These are phyloP conservation scores for Dasyornis broadbenti DNA, from an alignment of 2,113 vertebrate species.

Conservation along the genomic window DNA sequence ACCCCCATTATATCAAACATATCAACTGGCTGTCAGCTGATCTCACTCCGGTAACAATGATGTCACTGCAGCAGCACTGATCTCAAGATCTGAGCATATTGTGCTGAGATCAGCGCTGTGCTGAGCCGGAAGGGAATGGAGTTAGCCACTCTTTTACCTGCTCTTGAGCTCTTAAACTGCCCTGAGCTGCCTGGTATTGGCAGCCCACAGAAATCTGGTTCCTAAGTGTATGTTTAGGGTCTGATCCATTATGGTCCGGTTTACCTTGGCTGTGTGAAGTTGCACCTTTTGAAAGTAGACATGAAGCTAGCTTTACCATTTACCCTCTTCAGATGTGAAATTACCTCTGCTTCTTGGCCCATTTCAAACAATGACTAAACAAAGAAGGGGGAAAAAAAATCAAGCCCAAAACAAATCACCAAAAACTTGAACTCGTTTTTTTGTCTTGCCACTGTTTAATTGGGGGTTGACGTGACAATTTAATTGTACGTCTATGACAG, in stretches of 20 bases:
- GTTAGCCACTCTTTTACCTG: not conserved
- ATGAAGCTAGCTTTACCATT: not conserved
- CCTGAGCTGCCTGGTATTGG: not conserved
- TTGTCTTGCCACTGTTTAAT: not conserved
- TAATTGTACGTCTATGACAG: not conserved
- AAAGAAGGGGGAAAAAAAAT: accelerated
- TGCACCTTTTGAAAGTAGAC: not conserved
- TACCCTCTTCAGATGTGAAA: not conserved
- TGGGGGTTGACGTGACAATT: not conserved
- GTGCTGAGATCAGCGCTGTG: not conserved
- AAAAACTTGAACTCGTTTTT: not conserved
- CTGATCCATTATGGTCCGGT: not conserved
- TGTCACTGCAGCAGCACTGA: not conserved
- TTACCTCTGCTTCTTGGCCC: not conserved
- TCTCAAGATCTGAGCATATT: not conserved
- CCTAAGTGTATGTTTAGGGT: not conserved
- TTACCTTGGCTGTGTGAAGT: not conserved
- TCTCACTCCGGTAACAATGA: not conserved
- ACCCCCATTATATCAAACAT: not conserved
- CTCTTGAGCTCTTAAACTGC: not conserved
- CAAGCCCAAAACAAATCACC: not conserved
- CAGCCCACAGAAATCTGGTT: not conserved
- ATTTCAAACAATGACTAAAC: not conserved
- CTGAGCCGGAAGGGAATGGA: not conserved
- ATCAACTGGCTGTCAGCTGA: not conserved